These are phyloP conservation scores for Papilio gigon DNA, from an alignment of 2,888 invertebrate genomes.

Conservation along the genomic window DNA sequence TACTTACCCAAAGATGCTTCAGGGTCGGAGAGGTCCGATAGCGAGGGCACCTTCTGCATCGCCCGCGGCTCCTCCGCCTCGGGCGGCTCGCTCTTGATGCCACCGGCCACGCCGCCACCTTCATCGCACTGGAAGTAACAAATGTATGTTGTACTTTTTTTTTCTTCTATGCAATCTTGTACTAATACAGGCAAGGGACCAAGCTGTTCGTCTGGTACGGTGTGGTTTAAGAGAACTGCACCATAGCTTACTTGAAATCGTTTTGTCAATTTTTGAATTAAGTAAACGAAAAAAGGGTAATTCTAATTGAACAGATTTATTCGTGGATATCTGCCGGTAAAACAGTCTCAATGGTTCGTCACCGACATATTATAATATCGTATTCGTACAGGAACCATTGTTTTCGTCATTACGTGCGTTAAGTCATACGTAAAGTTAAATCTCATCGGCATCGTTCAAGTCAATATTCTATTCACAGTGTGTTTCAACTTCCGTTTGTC, in stretches of 20 bases:
- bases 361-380: slow-evolving; percentile 16
- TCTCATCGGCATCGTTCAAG: slow-evolving; percentile 51
- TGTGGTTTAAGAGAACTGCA: no score
- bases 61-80: slow-evolving; percentile 86
- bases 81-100: slow-evolving; percentile 81
- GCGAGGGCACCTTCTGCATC: slow-evolving; percentile 94
- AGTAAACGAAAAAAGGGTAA: neutral
- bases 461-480: slow-evolving; percentile 68
- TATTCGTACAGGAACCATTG: slow-evolving; percentile 46
- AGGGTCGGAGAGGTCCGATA: slow-evolving; percentile 94
- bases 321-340: slow-evolving; percentile 24
- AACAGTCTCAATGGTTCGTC: slow-evolving; percentile 22
- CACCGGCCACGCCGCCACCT: slow-evolving; percentile 83
- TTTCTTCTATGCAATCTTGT: neutral
- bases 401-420: slow-evolving; percentile 44
- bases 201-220: no score
- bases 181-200: neutral
- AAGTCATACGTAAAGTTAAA: slow-evolving; percentile 42
- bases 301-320: neutral
- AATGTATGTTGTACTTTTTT: slow-evolving; percentile 28
- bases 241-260: no score
- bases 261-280: no score
- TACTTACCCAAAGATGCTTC: slow-evolving; percentile 94
- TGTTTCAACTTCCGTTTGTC: slow-evolving; percentile 67
- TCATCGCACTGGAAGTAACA: slow-evolving; percentile 75